Base-by-base conservation (phyloP, 2,888 invertebrate genomes). In the Scelioninae gen. 1 region DNA sequence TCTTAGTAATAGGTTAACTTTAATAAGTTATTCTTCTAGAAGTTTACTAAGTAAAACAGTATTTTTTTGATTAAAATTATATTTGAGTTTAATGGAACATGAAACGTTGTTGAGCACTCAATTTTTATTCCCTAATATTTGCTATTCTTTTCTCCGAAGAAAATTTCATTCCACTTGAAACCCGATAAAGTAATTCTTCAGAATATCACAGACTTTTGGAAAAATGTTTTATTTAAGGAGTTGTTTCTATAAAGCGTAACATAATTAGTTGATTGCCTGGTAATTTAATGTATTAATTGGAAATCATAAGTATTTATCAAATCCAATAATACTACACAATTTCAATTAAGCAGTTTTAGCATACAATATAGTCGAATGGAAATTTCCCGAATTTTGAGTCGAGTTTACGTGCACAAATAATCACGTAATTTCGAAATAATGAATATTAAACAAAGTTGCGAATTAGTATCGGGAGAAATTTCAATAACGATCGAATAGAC, bases 401-500 rank as follows among this genome's bases (percentile, higher is more conserved):
- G 29, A 40, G 58, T 23, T 23, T 23, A 23, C 23, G 1, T 23
- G 23, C 23, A 23, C 23, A 23, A 23, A 23, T 23, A 62, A 62
- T 62, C 10, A 31, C 32, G 34, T 34, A 63, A 63, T 63, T 31
- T 32, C 16, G 23, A 63, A 49, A 63, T 51, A 65, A 51, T 51
- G 40, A 65, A 51, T 40, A 40, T 51, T 40, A 29, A 65, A 51
- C 38, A 51, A 51, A 51, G 23, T 38, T 23, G 15, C 40, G n/a
- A 65, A 65, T 63, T 49, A 53, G n/a, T 5, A 23, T 9, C 11
- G 1, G 43, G 11, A 16, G 49, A 23, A 58, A 34, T 69, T 49
- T 7, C 69, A 58, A 56, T 58, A 58, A 69, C 49, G 49, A 58
- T 58, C 23, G n/a, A 58, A 69, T 69, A 43, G 29, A 38, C 38